Base-by-base conservation (phyloP, 2,797 vertebrate species). In the Pseudochirops cupreus region DNA sequence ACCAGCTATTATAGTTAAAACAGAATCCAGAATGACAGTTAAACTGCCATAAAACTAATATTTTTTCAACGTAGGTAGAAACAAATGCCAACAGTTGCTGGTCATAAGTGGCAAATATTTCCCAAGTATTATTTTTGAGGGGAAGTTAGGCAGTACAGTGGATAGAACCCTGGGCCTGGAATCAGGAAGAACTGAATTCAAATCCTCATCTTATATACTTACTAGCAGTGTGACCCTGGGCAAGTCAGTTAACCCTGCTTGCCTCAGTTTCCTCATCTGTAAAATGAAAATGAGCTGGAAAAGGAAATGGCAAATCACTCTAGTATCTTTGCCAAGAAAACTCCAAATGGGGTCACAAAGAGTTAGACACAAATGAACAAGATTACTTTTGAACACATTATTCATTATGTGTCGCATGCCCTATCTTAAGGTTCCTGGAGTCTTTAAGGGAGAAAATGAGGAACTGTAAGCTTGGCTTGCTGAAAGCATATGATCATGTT, bases 1-100 rank as follows among this genome's bases (percentile, higher is more conserved):
- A 82, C 0, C 74, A 82, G 24, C 6, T 24, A 46, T 82, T 46
- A 82, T n/a, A 39, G 21, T 82, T 82, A 82, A 67, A 67, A 18
- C 21, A 87, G n/a, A 39, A 87, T 46, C 39, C 39, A 46, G 21
- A 82, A 46, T 87, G 74, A 46, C 46, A 82, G 33, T 46, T 82
- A 46, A 46, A 82, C n/a, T 82, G 67, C n/a, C 18, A 82, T 52
- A 52, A 52, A 52, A 52, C 52, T 52, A 52, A 52, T 52, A 52
- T 52, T 58, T 92, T 50, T 58, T 57, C 28, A 92, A 93, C 95
- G 92, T 29, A 28, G 90, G 91, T 21, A 46, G 21, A 92, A 56
- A 56, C 28, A 39, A 39, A 59, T 91, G 62, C 92, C 24, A 91
- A 52, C 39, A 0, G 2, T 31, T 16, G 7, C 1, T 53, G 56